Percentiles rank a stretch among this genome's conserved stretches.
Evolutionary conservation across 2,113 vertebrate species (phyloP).

Genomic region (Corythornis madagascariensis): DNA sequence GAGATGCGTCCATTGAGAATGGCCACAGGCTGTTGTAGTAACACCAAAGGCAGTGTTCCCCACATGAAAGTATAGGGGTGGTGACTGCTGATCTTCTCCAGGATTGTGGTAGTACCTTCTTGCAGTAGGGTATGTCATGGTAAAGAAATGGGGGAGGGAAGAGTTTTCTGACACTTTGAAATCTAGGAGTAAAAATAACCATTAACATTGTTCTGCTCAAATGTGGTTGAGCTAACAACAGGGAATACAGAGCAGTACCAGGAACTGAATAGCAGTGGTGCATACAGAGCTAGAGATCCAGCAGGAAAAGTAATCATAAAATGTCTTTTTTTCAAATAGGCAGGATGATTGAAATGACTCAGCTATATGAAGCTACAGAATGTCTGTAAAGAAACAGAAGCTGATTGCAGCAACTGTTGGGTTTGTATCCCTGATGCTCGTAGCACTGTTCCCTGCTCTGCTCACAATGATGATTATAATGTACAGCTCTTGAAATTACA

Average conservation of each 20-base stretch:
- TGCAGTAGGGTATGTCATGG: not conserved
- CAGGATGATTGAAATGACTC: not conserved
- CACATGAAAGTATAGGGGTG: not conserved
- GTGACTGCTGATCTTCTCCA: not conserved
- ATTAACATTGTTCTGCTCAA: not conserved
- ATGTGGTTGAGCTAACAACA: not conserved
- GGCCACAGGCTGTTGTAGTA: not conserved
- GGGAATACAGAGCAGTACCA: not conserved
- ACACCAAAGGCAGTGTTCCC: not conserved
- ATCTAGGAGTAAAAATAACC: not conserved
- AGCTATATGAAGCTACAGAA: not conserved
- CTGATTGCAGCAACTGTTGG: not conserved
- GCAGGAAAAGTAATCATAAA: not conserved
- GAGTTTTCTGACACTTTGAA: not conserved
- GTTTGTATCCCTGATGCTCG: not conserved
- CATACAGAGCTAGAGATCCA: not conserved
- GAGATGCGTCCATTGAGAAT: not conserved
- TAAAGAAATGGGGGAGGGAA: not conserved
- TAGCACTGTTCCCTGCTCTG: not conserved
- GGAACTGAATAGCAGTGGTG: not conserved
- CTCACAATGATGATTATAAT: slow-evolving; percentile 26
- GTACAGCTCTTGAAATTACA: slow-evolving; percentile 12
- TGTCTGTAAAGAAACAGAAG: not conserved
- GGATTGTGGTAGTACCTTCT: not conserved
- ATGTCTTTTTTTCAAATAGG: not conserved